Evolutionary conservation across 2,797 vertebrate genomes (phyloP), one percentile per base, ranked within the genome.

Genomic region (Cichlasoma orientale): DNA sequence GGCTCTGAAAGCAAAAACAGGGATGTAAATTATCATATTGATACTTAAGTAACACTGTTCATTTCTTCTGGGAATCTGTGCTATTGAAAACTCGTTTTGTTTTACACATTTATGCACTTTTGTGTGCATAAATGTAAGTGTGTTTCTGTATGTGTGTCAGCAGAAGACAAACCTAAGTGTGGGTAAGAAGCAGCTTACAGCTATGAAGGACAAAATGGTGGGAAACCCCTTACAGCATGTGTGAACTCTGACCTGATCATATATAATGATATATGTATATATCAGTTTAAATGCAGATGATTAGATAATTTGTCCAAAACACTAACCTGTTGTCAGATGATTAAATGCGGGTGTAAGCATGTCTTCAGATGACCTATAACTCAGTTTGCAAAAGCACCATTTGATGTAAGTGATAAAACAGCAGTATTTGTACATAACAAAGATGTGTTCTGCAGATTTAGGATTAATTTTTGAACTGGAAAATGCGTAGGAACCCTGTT

Each of bases 141-240:
- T 50, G 63, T 68, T 50, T 50, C 10, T 31, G 54, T 74, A 31
- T 58, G n/a, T 66, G 14, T 85, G 50, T 86, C 55, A 0, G 4
- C 71, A 90, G 88, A 53, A 82, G 31, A 81, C 72, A 52, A 82
- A 78, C 4, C 0, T 80, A 18, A 82, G 47, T 3, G 57, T 82
- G 75, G 77, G 72, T 50, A 78, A 41, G 4, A 86, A 54, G 23
- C 61, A 72, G 11, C 9, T 14, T 3, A 7, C 18, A 25, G 7
- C 74, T 3, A 27, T 11, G 9, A 77, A 74, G 33, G 27, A 81
- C 33, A 88, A 83, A 71, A 25, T 1, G 82, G 91, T 92, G 72
- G 89, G 75, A 75, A 74, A 25, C 18, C n/a, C 18, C 13, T 54
- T 19, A 14, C 7, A 18, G 31, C 4, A 3, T 44, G 54, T 8